Base-by-base conservation (phyloP, 2,888 invertebrate species). In the Drosophila barbarae region DNA sequence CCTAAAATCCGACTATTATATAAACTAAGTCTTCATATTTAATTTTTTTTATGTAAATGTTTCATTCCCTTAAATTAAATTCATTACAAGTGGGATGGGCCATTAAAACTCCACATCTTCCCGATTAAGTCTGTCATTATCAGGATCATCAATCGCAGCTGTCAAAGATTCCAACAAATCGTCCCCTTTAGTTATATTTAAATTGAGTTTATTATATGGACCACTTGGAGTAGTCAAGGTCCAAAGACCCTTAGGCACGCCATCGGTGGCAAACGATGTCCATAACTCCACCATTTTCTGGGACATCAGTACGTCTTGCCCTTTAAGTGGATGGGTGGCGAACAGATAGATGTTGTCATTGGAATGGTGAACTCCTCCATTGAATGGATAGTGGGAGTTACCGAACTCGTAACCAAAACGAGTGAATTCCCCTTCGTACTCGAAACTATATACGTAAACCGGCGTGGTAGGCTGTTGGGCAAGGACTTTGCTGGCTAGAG, bases 281-380 rank as follows among this genome's bases (percentile, higher is more conserved):
- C 90, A 90, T 42, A 89, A 36, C 3, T 88, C 84, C 5, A 91
- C 87, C 90, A 92, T 90, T 64, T 87, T 88, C 39, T 89, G 87
- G 1, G 91, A 89, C 51, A 91, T 85, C 42, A 74, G 53, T 2
- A 80, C 83, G 55, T 91, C 91, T 7, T 70, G 61, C 3, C 67
- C 74, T 60, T 87, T 88, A 28, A 91, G 73, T 1, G 72, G 60
- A 50, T 87, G 87, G 1, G 87, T 88, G 12, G 87, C 80, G 81
- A 92, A 93, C n/a, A 92, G 73, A 74, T 92, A 91, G n/a, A 92
- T 90, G 30, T 92, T 89, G 66, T 93, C 92, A 73, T 93, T 91
- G 0, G 92, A 92, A 77, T 93, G 92, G 69, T 92, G 91, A 2
- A 91, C 90, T 3, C 92, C 91, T 5, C 90, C 90, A 61, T 90